These are phyloP conservation scores for Zaprionus ornatus DNA, from an alignment of 1,140 invertebrate genomes.

Conservation along the genomic window DNA sequence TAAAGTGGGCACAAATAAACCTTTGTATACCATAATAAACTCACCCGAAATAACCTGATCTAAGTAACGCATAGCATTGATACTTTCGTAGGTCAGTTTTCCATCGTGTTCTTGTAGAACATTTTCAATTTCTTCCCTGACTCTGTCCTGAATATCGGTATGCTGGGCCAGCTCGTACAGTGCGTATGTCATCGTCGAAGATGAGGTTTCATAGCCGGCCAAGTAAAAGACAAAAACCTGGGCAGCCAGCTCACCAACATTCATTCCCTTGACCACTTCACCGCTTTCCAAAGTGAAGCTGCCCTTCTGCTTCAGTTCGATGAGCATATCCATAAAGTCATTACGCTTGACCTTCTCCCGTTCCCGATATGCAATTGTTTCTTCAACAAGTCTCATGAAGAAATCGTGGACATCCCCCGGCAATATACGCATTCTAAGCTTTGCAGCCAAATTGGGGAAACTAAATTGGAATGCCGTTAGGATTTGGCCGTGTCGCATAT, in stretches of 20 bases:
- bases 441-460: slow-evolving; percentile 41
- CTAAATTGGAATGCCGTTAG: slow-evolving; percentile 36
- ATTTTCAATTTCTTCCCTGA: slow-evolving; percentile 83
- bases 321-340: slow-evolving; percentile 84
- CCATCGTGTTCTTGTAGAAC: slow-evolving; percentile 82
- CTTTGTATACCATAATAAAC: neutral
- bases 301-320: slow-evolving; percentile 83
- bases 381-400: slow-evolving; percentile 64
- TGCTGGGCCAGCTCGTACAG: slow-evolving; percentile 85
- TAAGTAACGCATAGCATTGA: slow-evolving; percentile 85
- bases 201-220: slow-evolving; percentile 87
- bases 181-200: slow-evolving; percentile 84
- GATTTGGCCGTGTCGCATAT: slow-evolving; percentile 22
- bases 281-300: slow-evolving; percentile 18
- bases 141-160: slow-evolving; percentile 84
- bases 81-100: slow-evolving; percentile 84
- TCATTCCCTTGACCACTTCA: slow-evolving; percentile 40
- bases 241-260: slow-evolving; percentile 71
- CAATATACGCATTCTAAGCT: slow-evolving; percentile 53
- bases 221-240: slow-evolving; percentile 85
- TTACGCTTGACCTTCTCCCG: slow-evolving; percentile 57
- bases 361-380: slow-evolving; percentile 62
- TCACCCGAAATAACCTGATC: slow-evolving; percentile 85
- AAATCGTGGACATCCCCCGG: slow-evolving; percentile 84
- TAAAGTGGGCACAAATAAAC: neutral